phyloP scores from a whole-genome alignment of 1,140 invertebrate genomes.

The Batillaria attramentaria region DNA sequence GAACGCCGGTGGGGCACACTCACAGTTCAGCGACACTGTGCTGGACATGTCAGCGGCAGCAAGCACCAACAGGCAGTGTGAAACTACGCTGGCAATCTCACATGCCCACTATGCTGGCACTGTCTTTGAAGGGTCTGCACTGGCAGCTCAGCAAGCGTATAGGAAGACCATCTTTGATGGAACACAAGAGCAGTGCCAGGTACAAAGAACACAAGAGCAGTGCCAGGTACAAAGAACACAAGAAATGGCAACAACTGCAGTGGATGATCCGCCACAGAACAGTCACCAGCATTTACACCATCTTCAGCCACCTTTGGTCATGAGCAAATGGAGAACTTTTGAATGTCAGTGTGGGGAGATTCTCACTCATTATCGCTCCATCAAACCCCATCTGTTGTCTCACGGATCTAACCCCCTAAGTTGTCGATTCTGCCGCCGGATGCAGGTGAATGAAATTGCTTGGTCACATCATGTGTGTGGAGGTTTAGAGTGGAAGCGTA shows the following conservation, averaged over 20 bases:
- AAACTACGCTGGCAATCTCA: not conserved
- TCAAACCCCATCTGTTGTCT: conserved; percentile 22
- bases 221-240: too few species aligned
- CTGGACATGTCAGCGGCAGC: conserved; percentile 25
- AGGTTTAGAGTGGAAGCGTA: conserved; percentile 14
- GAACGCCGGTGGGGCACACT: conserved; percentile 1
- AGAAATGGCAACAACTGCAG: too few species aligned
- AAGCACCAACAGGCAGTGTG: conserved; percentile 1
- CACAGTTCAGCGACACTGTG: conserved; percentile 11
- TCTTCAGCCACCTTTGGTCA: conserved; percentile 2
- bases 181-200: too few species aligned
- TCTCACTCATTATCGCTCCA: conserved; percentile 24
- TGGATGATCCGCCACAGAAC: too few species aligned
- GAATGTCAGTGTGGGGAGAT: conserved; percentile 25
- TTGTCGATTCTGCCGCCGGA: conserved; percentile 26
- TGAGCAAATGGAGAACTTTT: not conserved
- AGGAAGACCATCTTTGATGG: too few species aligned
- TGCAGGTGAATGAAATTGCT: conserved; percentile 22
- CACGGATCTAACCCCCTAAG: conserved; percentile 20
- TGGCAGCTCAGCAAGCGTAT: not conserved
- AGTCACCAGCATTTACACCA: conserved; percentile 24
- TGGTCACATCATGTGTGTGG: conserved; percentile 37
- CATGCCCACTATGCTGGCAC: conserved; percentile 20
- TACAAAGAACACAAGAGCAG: too few species aligned
- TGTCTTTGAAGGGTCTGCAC: conserved; percentile 13